Percentiles rank a stretch among this genome's conserved stretches.
Conservation (phyloP, 2,888 invertebrate species). For the Eupithecia subfuscata region DNA sequence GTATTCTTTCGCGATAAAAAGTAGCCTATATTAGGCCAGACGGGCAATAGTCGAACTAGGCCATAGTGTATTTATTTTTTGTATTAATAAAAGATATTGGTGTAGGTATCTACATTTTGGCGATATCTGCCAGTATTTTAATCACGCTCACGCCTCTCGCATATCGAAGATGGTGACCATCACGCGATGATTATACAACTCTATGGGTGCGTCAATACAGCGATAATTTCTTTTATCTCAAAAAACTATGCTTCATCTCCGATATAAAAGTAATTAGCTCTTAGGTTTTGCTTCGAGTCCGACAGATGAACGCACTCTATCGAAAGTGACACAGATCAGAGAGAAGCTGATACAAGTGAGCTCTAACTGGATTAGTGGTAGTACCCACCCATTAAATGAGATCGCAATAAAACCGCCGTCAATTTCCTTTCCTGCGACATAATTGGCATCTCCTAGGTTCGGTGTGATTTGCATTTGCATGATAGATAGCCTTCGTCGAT, state of each 20-base stretch:
- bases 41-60: constrained; percentile 64
- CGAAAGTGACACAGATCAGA: not conserved
- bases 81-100: too few relatives aligned
- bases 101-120: too few relatives aligned
- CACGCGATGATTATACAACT: too few relatives aligned
- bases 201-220: too few relatives aligned
- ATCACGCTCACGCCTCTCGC: too few relatives aligned
- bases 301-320: not conserved
- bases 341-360: not conserved
- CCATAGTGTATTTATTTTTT: too few relatives aligned
- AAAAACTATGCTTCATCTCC: too few relatives aligned
- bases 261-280: not conserved
- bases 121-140: too few relatives aligned
- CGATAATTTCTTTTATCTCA: too few relatives aligned
- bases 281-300: not conserved
- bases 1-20: too few relatives aligned
- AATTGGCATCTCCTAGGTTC: constrained; percentile 41
- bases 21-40: too few relatives aligned
- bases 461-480: constrained; percentile 57
- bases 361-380: not conserved
- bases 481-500: constrained; percentile 43
- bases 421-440: constrained; percentile 23
- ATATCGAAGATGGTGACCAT: too few relatives aligned
- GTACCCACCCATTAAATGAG: not conserved
- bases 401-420: constrained; percentile 15